Conservation (phyloP, 2,797 vertebrate species). For the Podarcis lilfordi region DNA sequence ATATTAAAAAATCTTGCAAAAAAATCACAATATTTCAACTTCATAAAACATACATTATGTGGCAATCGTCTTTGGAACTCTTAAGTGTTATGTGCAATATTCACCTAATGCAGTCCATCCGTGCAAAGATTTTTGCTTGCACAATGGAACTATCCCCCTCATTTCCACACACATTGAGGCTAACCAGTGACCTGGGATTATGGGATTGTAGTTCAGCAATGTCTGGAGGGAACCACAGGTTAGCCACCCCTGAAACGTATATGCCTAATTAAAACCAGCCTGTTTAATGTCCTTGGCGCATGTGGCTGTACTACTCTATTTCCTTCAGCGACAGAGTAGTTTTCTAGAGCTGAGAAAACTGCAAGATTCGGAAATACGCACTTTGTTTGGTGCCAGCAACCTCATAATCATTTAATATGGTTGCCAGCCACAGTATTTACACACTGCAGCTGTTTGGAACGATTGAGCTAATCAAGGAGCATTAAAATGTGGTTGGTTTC, state of each 20-base stretch:
- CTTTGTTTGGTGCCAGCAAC: constrained; percentile 15
- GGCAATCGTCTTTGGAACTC: no score
- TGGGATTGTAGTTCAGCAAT: background rate
- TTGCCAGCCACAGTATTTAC: constrained; percentile 15
- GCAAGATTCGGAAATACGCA: constrained; percentile 11
- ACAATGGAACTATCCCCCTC: no score
- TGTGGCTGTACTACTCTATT: constrained; percentile 15
- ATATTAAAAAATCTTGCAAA: no score
- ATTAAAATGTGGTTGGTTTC: background rate
- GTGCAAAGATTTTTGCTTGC: no score
- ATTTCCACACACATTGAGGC: no score
- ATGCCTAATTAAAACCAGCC: background rate
- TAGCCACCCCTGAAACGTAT: background rate
- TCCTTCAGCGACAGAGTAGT: constrained; percentile 19
- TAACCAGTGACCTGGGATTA: no score
- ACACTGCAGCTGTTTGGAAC: constrained; percentile 20
- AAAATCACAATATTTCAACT: no score
- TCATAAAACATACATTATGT: no score
- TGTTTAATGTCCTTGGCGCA: constrained; percentile 29
- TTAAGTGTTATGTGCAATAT: no score
- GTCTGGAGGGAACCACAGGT: no score
- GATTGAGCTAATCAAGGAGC: constrained; percentile 11
- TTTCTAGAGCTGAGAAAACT: constrained; percentile 32
- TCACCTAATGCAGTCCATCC: no score
- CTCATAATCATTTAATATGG: constrained; percentile 36